These are phyloP conservation scores for Lysiphlebus fabarum DNA, from an alignment of 1,140 invertebrate genomes.

Conservation along the genomic window DNA sequence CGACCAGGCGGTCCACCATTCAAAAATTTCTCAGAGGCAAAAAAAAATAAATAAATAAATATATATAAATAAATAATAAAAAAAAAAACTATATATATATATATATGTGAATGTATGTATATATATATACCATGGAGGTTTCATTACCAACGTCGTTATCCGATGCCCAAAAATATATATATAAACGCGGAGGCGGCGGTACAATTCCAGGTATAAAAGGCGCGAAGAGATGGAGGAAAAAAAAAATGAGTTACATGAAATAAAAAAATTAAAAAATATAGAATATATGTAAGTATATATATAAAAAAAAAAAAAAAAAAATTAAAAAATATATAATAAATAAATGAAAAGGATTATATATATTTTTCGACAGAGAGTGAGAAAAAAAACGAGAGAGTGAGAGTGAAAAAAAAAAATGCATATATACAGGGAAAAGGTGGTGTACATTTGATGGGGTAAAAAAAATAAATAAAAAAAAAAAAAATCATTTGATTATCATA, in stretches of 20 bases:
- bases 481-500: conserved; percentile 11
- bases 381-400: too few species aligned
- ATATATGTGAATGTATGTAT: too few species aligned
- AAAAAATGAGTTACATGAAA: not conserved
- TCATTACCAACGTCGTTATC: conserved; percentile 32
- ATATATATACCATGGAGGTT: conserved; percentile 23
- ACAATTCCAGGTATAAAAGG: conserved; percentile 20
- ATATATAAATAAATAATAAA: conserved; percentile 10
- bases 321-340: not conserved
- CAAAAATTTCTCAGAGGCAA: conserved; percentile 19
- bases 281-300: not conserved
- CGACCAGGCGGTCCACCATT: conserved; percentile 28
- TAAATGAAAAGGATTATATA: conserved; percentile 1
- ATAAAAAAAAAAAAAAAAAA: not conserved
- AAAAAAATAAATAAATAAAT: conserved; percentile 15
- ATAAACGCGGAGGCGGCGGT: conserved; percentile 16
- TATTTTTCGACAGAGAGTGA: not conserved
- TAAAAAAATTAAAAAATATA: not conserved
- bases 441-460: too few species aligned
- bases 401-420: too few species aligned
- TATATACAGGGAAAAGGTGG: too few species aligned
- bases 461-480: too few species aligned
- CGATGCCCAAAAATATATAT: conserved; percentile 27
- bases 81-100: too few species aligned
- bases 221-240: conserved; percentile 11